phyloP scores from a whole-genome alignment of 2,888 invertebrate species.

The Erebia palarica region DNA sequence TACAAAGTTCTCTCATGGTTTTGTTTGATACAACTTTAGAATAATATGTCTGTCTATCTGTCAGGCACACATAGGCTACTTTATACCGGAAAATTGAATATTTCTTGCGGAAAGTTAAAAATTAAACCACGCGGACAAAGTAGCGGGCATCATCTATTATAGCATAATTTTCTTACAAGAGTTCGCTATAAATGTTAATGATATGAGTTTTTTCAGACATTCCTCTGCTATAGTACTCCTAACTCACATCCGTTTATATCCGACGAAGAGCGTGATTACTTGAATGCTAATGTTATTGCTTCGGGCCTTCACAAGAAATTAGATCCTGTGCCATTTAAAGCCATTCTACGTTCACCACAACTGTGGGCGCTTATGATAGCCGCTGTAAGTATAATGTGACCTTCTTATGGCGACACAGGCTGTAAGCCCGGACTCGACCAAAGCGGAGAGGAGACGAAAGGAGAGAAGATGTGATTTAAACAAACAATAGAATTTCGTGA shows the following conservation, averaged over 20 bases:
- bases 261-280: conserved; percentile 71
- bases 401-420: background rate
- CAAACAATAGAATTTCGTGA: too few relatives aligned
- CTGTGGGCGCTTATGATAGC: conserved; percentile 88
- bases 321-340: conserved; percentile 86
- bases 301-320: conserved; percentile 79
- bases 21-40: background rate
- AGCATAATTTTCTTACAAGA: background rate
- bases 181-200: background rate
- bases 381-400: conserved; percentile 73
- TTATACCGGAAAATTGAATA: too few relatives aligned
- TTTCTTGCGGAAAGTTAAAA: too few relatives aligned
- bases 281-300: conserved; percentile 78
- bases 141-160: too few relatives aligned
- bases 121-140: too few relatives aligned
- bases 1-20: too few relatives aligned
- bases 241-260: conserved; percentile 79
- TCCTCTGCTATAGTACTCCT: conserved; percentile 77
- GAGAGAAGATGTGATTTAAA: too few relatives aligned
- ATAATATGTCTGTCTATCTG: too few relatives aligned
- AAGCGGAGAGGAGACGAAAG: too few relatives aligned
- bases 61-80: too few relatives aligned
- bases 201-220: conserved; percentile 49
- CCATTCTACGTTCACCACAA: conserved; percentile 84
- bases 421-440: too few relatives aligned